Evolutionary conservation across 2,888 invertebrate genomes (phyloP).

Genomic region (Hedya salicella): DNA sequence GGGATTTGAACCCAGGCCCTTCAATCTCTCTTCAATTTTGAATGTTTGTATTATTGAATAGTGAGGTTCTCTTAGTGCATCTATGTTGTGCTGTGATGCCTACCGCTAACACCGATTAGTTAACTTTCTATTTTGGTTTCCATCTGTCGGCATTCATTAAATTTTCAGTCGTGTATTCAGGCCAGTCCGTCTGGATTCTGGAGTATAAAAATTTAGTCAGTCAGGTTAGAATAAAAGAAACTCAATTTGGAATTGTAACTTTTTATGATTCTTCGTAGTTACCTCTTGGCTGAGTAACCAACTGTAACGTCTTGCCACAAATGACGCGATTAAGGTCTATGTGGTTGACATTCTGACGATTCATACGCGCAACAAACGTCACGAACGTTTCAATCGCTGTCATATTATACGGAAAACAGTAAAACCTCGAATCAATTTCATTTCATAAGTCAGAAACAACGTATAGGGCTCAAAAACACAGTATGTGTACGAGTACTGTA

Average conservation of each 20-base stretch:
- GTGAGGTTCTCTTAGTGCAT: too few species aligned
- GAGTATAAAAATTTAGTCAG: slow-evolving; percentile 23
- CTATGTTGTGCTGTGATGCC: slow-evolving; percentile 17
- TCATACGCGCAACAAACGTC: too few species aligned
- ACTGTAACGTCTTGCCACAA: too few species aligned
- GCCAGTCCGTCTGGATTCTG: slow-evolving; percentile 9
- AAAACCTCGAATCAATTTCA: neutral
- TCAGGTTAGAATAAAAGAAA: slow-evolving; percentile 20
- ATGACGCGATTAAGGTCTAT: too few species aligned
- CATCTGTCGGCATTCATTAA: slow-evolving; percentile 34
- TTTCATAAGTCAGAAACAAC: slow-evolving; percentile 6
- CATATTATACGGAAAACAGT: too few species aligned
- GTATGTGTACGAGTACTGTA: neutral
- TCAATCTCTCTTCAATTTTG: too few species aligned
- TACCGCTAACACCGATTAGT: slow-evolving; percentile 31
- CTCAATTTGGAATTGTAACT: slow-evolving; percentile 12
- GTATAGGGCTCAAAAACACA: too few species aligned
- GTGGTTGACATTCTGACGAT: too few species aligned
- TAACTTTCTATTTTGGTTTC: slow-evolving; percentile 36
- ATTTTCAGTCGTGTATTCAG: slow-evolving; percentile 22
- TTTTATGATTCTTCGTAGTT: neutral
- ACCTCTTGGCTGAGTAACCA: too few species aligned
- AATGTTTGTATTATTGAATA: too few species aligned
- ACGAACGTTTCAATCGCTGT: too few species aligned
- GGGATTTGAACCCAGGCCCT: too few species aligned